Base-by-base conservation (phyloP, 2,113 vertebrate species). In the Megaceryle torquata region DNA sequence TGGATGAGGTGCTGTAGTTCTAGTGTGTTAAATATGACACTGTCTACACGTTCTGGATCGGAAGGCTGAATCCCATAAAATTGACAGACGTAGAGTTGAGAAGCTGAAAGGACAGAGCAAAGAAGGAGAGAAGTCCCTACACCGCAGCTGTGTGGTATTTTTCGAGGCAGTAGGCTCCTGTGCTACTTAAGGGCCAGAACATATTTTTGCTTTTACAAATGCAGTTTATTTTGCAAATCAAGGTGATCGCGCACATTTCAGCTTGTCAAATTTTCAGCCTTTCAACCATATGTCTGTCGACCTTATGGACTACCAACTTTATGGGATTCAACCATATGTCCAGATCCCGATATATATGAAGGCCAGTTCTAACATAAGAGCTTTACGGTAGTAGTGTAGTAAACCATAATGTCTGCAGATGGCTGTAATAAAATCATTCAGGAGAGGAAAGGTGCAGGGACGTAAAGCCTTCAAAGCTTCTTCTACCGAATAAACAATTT, bases 361-460 rank as follows among this genome's bases (percentile, higher is more conserved):
- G 97, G 91, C 88, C 93, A 95, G 97, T 97, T 97, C 96, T 97
- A 97, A 98, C 96, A 97, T 96, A 98, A 97, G 97, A 97, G 91
- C 97, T 98, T 97, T 97, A 96, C 70, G 91, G 96, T 97, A 96
- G 97, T 95, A 96, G 71, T 89, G 92, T 97, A 97, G 97, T 97
- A 97, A 98, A 96, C 97, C 96, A 96, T 97, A 98, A 97, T 97
- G 97, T 97, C 97, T 98, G 97, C 96, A 97, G 97, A 98, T 97
- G 96, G 92, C 97, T 96, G 96, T 96, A 97, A 97, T 97, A 97
- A 98, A 96, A 97, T 96, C 96, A 97, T 97, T 97, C 96, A 98
- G 97, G 96, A 96, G 97, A 97, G 95, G 94, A 97, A 97, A 98
- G 96, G 97, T 98, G 95, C 87, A 93, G 91, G 94, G 84, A 96